Evolutionary conservation across 2,797 vertebrate genomes (phyloP).

Genomic region (Thaleichthys pacificus): DNA sequence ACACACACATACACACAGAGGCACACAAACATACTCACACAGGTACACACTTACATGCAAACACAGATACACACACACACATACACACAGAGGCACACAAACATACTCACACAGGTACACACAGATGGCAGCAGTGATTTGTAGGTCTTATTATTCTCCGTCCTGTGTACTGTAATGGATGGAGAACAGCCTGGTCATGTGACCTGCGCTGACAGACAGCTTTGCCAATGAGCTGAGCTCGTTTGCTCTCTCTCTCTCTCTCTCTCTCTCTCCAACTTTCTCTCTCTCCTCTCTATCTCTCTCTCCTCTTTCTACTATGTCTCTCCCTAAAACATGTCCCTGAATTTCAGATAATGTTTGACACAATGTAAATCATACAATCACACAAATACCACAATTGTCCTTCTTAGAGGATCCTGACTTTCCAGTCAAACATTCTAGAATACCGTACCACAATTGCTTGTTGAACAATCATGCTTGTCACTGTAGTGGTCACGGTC

Average conservation of each 20-base stretch:
- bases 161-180: slow-evolving; percentile 17
- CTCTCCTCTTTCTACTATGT: too few relatives aligned
- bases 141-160: slow-evolving; percentile 16
- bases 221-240: slow-evolving; percentile 13
- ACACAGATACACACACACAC: neutral
- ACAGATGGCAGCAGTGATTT: slow-evolving; percentile 10
- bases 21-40: neutral
- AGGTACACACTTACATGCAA: neutral
- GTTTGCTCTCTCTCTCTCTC: neutral
- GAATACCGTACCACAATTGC: too few relatives aligned
- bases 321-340: neutral
- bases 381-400: too few relatives aligned
- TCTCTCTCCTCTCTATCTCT: neutral
- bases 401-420: too few relatives aligned
- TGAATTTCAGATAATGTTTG: too few relatives aligned
- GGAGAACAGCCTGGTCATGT: slow-evolving; percentile 22
- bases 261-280: neutral
- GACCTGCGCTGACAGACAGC: slow-evolving; percentile 13
- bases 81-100: neutral
- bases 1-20: neutral
- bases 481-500: too few relatives aligned
- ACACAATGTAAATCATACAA: too few relatives aligned
- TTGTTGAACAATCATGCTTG: too few relatives aligned
- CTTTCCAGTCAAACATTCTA: too few relatives aligned
- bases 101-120: neutral